A percentile compares a stretch with the other conserved stretches of the same genome.
Conservation (phyloP, 64 coral and sea anemone genomes). For the Pocillopora damicornis region DNA sequence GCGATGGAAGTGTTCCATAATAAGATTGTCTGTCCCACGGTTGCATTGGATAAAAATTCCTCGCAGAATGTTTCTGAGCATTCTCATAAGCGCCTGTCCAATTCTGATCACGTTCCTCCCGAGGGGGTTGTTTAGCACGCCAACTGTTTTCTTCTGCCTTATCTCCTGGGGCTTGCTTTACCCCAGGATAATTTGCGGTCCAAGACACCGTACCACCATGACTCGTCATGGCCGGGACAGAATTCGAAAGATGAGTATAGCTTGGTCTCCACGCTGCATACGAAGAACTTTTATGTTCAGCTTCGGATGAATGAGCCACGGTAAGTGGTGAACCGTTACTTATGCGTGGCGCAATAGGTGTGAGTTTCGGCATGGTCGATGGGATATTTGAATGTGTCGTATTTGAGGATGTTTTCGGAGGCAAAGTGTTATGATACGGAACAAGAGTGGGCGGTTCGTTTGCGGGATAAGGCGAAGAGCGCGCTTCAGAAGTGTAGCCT, state of each 20-base stretch:
- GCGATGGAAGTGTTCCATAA: not conserved
- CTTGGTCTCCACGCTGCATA: slow-evolving; percentile 5
- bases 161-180: not conserved
- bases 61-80: not conserved
- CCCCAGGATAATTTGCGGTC: slow-evolving; percentile 2
- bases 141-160: slow-evolving; percentile 6
- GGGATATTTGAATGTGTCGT: slow-evolving; percentile 26
- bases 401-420: not conserved
- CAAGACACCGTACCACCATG: not conserved
- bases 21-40: not conserved
- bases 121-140: slow-evolving; percentile 14
- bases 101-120: slow-evolving; percentile 31
- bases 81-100: not conserved
- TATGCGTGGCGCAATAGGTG: slow-evolving; percentile 58
- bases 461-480: slow-evolving; percentile 25
- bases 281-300: slow-evolving; percentile 12
- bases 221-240: not conserved
- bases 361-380: slow-evolving; percentile 61
- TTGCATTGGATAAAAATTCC: slow-evolving; percentile 1
- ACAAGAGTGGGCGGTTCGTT: slow-evolving; percentile 30
- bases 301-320: not conserved
- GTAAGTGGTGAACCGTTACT: slow-evolving; percentile 7
- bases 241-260: not conserved
- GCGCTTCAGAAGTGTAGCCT: slow-evolving; percentile 3
- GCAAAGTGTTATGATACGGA: slow-evolving; percentile 12